Conservation (phyloP, 1,140 invertebrate species). For the Conus ventricosus region DNA sequence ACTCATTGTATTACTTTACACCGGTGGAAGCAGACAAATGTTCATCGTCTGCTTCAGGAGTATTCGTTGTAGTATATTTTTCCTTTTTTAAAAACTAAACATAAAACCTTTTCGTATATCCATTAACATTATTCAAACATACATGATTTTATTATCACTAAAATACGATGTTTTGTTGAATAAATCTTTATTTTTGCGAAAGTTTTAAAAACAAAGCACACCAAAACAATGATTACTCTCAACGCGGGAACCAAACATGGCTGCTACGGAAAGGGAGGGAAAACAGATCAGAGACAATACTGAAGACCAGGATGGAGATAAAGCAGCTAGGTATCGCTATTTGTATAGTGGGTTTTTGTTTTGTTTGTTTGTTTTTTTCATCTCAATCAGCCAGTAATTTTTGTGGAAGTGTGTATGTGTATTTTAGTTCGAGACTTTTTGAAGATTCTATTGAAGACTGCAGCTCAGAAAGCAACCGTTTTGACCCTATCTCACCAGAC, state of each 20-base stretch:
- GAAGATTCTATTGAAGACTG: too few relatives aligned
- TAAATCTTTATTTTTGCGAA: too few relatives aligned
- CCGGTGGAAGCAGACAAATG: background rate
- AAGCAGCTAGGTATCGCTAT: background rate
- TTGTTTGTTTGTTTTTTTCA: background rate
- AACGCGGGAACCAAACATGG: slow-evolving; percentile 15
- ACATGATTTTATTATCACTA: too few relatives aligned
- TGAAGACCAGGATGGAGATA: background rate
- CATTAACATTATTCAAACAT: too few relatives aligned
- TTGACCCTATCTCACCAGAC: too few relatives aligned
- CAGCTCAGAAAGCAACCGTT: too few relatives aligned
- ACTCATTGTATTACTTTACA: background rate
- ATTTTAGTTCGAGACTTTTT: too few relatives aligned
- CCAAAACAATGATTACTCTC: background rate
- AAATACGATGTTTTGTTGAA: too few relatives aligned
- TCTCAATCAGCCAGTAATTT: too few relatives aligned
- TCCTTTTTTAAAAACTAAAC: background rate
- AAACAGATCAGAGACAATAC: background rate
- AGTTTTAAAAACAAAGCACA: background rate
- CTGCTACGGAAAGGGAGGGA: background rate
- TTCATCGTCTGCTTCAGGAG: background rate
- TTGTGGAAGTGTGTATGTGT: too few relatives aligned
- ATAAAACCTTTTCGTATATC: background rate
- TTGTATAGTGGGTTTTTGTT: too few relatives aligned
- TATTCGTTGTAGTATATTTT: background rate